A percentile compares a stretch with the other conserved stretches of the same genome.
Evolutionary conservation across 2,797 vertebrate genomes (phyloP).

Genomic region (Miichthys miiuy): DNA sequence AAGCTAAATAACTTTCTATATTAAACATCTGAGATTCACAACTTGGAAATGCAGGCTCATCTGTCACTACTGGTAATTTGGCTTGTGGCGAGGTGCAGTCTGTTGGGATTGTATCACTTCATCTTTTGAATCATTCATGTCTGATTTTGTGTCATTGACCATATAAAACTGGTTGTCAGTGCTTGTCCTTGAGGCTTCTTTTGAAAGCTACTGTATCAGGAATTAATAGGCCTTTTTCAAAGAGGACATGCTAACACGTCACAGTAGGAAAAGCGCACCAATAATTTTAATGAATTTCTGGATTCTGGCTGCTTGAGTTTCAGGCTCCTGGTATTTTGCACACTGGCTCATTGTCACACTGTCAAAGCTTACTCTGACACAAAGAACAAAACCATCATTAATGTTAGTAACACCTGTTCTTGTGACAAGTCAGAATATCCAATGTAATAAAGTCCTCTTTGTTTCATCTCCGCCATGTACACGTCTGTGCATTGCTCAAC

Average conservation of each 20-base stretch:
- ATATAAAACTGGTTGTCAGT: background rate
- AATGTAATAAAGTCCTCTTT: background rate
- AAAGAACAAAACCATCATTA: background rate
- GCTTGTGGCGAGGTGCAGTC: background rate
- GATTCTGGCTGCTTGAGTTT: background rate
- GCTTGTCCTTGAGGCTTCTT: background rate
- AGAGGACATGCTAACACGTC: background rate
- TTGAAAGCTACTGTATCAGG: background rate
- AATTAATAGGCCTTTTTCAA: background rate
- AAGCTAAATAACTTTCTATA: slow-evolving; percentile 43
- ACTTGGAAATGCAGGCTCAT: slow-evolving; percentile 11
- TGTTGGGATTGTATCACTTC: slow-evolving; percentile 1
- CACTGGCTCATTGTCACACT: background rate
- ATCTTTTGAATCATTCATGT: background rate
- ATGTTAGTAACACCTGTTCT: background rate
- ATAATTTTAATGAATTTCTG: background rate
- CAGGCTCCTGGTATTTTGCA: background rate
- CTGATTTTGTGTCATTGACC: slow-evolving; percentile 20
- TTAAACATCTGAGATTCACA: slow-evolving; percentile 28
- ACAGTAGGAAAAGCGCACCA: background rate
- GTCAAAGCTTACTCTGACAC: too few relatives aligned
- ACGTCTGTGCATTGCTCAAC: background rate
- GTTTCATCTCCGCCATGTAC: background rate
- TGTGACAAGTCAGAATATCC: background rate
- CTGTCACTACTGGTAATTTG: slow-evolving; percentile 17